phyloP scores from a whole-genome alignment of 37 sponge, comb jelly and placozoan species.

The Tethya wilhelma region DNA sequence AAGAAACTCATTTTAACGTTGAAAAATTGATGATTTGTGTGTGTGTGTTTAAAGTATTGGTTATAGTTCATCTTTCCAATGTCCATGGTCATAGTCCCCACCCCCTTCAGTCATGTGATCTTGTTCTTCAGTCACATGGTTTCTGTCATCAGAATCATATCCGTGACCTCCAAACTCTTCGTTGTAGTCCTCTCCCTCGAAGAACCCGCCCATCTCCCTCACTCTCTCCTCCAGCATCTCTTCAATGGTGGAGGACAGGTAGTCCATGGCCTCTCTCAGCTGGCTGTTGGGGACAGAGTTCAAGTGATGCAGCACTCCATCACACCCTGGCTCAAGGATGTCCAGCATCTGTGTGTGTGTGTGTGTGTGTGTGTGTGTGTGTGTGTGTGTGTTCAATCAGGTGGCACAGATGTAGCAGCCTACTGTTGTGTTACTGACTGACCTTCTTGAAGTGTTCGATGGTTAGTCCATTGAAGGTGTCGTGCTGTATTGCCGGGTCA shows the following conservation, averaged over 20 bases:
- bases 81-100: background rate
- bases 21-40: no score
- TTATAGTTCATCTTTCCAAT: background rate
- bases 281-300: background rate
- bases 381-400: no score
- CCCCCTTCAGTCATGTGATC: constrained; percentile 14
- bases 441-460: no score
- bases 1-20: no score
- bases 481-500: no score
- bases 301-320: constrained; percentile 13
- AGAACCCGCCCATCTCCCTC: background rate
- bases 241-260: background rate
- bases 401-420: no score
- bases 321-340: constrained; percentile 49
- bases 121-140: background rate
- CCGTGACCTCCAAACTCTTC: constrained; percentile 4
- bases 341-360: constrained; percentile 47
- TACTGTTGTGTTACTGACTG: no score
- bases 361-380: background rate
- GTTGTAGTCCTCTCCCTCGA: background rate
- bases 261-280: constrained; percentile 1
- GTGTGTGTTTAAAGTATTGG: no score
- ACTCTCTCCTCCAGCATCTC: background rate
- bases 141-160: background rate
- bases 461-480: no score